Percentiles rank a stretch among this genome's conserved stretches.
Evolutionary conservation across 2,888 invertebrate species (phyloP).

Genomic region (Teleogryllus oceanicus): DNA sequence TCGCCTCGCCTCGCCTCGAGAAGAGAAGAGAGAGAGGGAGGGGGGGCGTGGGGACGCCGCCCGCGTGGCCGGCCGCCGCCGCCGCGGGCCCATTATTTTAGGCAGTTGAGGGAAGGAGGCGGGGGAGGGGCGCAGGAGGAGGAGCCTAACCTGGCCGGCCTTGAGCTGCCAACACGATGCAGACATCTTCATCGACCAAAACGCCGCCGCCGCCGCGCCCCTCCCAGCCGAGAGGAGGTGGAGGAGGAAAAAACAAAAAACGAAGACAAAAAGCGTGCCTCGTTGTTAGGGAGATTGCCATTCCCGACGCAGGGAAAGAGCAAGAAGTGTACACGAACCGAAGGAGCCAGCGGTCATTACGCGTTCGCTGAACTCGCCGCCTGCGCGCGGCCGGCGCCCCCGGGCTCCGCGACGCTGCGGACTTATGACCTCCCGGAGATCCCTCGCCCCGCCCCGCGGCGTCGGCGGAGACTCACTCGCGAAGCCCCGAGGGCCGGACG

Average conservation of each 20-base stretch:
- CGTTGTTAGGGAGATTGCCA: not conserved
- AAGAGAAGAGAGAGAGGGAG: not conserved
- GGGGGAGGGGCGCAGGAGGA: conserved; percentile 23
- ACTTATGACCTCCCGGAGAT: too few species aligned
- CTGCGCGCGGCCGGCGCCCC: too few species aligned
- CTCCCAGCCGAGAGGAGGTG: not conserved
- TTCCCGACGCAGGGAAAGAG: conserved; percentile 9
- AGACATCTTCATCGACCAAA: conserved; percentile 36
- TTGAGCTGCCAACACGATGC: conserved; percentile 36
- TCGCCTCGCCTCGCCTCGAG: too few species aligned
- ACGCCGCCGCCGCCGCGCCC: not conserved
- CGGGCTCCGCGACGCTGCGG: too few species aligned
- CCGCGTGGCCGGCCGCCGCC: not conserved
- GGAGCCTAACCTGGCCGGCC: conserved; percentile 33
- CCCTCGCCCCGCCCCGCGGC: too few species aligned
- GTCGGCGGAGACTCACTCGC: too few species aligned
- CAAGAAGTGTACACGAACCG: conserved; percentile 7
- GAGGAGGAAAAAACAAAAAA: conserved; percentile 21
- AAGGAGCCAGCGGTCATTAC: not conserved
- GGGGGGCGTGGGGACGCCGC: not conserved
- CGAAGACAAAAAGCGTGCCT: conserved; percentile 21
- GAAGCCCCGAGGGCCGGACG: too few species aligned
- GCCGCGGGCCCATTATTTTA: conserved; percentile 26
- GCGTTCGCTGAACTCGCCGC: not conserved
- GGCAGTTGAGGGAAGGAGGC: conserved; percentile 5